phyloP scores from a whole-genome alignment of 2,888 invertebrate genomes.

The Cristatella mucedo region DNA sequence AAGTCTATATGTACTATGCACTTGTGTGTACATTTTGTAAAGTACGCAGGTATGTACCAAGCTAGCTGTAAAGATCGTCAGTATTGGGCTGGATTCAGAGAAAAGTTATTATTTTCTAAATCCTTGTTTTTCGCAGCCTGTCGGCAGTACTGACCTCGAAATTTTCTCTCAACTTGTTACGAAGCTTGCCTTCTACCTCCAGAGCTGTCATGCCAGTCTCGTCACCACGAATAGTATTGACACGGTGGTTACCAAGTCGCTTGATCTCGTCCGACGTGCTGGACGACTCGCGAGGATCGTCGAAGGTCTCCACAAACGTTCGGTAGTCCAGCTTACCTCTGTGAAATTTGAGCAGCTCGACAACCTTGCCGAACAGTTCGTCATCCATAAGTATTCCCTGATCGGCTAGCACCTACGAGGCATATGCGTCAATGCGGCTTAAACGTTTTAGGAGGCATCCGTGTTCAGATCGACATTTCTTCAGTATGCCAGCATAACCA shows the following conservation, averaged over 20 bases:
- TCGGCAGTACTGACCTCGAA: slow-evolving; percentile 29
- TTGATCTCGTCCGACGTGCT: slow-evolving; percentile 17
- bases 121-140: no score
- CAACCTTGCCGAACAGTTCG: slow-evolving; percentile 4
- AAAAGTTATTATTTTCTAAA: no score
- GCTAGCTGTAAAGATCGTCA: no score
- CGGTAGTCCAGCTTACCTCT: slow-evolving; percentile 19
- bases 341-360: slow-evolving; percentile 8
- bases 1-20: no score
- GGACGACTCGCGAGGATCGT: slow-evolving; percentile 21
- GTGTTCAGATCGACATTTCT: no score
- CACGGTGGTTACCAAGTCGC: slow-evolving; percentile 25
- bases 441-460: no score
- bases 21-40: no score
- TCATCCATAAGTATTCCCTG: slow-evolving; percentile 8
- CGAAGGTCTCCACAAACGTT: slow-evolving; percentile 28
- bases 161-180: slow-evolving; percentile 29
- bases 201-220: slow-evolving; percentile 26
- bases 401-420: not conserved
- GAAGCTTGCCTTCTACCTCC: slow-evolving; percentile 23
- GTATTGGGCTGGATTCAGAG: no score
- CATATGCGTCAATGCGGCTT: not conserved
- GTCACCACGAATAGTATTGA: slow-evolving; percentile 31
- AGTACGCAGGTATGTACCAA: no score
- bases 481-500: no score